phyloP scores from a whole-genome alignment of 2,797 vertebrate genomes.

The Sciaenops ocellatus region DNA sequence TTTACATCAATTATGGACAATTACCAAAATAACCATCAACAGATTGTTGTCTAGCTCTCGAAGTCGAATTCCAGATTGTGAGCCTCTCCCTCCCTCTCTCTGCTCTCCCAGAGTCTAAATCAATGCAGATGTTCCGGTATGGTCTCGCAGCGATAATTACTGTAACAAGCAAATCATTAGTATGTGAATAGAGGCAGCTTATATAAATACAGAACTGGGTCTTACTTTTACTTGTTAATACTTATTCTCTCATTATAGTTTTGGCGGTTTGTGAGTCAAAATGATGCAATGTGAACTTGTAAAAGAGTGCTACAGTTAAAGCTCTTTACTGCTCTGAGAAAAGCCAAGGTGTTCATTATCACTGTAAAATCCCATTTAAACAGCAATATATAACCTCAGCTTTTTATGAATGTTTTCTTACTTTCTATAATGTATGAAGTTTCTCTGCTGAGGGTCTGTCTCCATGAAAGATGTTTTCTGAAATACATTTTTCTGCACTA shows the following conservation, averaged over 20 bases:
- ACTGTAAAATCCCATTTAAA: conserved; percentile 68
- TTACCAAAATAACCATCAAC: conserved; percentile 87
- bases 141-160: conserved; percentile 85
- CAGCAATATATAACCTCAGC: conserved; percentile 43
- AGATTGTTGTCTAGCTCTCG: conserved; percentile 84
- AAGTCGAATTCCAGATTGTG: conserved; percentile 82
- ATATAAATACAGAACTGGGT: conserved; percentile 81
- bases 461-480: conserved; percentile 35
- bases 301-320: conserved; percentile 55
- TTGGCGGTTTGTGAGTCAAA: conserved; percentile 63
- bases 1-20: conserved; percentile 86
- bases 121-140: conserved; percentile 87
- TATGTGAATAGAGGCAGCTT: conserved; percentile 82
- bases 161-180: conserved; percentile 86
- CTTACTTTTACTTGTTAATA: conserved; percentile 75
- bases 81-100: conserved; percentile 74
- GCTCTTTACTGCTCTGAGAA: conserved; percentile 61
- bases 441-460: conserved; percentile 41
- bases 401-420: conserved; percentile 50
- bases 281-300: conserved; percentile 75
- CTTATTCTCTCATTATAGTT: conserved; percentile 73
- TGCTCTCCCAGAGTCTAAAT: conserved; percentile 77
- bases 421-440: conserved; percentile 50
- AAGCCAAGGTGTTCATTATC: conserved; percentile 72
- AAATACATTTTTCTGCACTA: conserved; percentile 28